Conservation (phyloP, 2,797 vertebrate genomes). For the Ataeniobius toweri region DNA sequence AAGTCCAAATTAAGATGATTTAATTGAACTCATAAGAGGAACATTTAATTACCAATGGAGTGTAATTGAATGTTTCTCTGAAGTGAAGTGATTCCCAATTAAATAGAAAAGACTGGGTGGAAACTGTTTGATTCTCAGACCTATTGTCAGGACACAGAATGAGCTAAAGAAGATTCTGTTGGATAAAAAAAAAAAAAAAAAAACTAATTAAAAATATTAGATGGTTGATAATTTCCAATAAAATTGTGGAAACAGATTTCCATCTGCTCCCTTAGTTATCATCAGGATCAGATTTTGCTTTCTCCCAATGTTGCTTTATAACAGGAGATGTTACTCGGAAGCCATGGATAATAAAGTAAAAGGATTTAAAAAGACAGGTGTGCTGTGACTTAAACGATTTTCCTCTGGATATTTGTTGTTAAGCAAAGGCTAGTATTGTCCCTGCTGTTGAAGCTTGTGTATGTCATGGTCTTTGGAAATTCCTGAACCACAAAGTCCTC, state of each 20-base stretch:
- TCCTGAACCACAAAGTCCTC: slow-evolving; percentile 54
- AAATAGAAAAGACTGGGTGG: slow-evolving; percentile 66
- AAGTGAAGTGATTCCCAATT: slow-evolving; percentile 79
- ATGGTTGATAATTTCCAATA: not conserved
- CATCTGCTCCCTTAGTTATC: not conserved
- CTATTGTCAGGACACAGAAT: slow-evolving; percentile 26
- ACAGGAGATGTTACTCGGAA: slow-evolving; percentile 10
- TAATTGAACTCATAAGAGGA: slow-evolving; percentile 77
- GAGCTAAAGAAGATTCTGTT: slow-evolving; percentile 22
- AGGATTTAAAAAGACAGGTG: slow-evolving; percentile 58
- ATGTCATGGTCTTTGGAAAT: slow-evolving; percentile 62
- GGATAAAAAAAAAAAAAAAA: slow-evolving; percentile 42
- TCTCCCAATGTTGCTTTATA: not conserved
- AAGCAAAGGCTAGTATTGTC: slow-evolving; percentile 36
- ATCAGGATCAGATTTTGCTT: not conserved
- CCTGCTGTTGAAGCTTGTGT: slow-evolving; percentile 27
- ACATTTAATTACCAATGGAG: slow-evolving; percentile 78
- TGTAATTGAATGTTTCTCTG: slow-evolving; percentile 79
- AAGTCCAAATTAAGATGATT: slow-evolving; percentile 77
- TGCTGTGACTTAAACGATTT: slow-evolving; percentile 53
- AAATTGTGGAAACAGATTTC: not conserved
- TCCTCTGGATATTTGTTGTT: slow-evolving; percentile 48
- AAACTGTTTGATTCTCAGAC: slow-evolving; percentile 47
- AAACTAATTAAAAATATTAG: slow-evolving; percentile 17
- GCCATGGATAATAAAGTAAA: slow-evolving; percentile 25